Conservation (phyloP, 2,888 invertebrate genomes). For the Drosophila hamatofila region DNA sequence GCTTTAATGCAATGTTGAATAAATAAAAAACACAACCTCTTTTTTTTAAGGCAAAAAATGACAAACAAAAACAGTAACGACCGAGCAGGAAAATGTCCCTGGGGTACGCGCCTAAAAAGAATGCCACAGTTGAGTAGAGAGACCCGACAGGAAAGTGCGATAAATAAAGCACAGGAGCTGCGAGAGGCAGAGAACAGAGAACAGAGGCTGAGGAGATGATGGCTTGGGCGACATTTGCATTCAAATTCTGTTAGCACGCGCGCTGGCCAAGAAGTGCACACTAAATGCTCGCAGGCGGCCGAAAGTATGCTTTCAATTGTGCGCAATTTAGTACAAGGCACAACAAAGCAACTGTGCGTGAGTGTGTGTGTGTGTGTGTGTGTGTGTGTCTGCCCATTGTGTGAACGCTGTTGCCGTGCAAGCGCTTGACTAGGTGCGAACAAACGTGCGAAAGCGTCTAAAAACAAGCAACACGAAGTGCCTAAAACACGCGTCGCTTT, state of each 20-base stretch:
- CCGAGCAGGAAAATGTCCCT: slow-evolving; percentile 41
- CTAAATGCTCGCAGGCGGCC: slow-evolving; percentile 73
- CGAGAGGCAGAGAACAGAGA: not conserved
- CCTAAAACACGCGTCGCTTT: slow-evolving; percentile 27
- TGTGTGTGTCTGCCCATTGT: slow-evolving; percentile 41
- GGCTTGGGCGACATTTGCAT: slow-evolving; percentile 36
- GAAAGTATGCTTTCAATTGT: slow-evolving; percentile 81
- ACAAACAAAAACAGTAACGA: slow-evolving; percentile 30
- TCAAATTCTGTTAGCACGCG: slow-evolving; percentile 44
- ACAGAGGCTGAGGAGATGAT: too few species aligned
- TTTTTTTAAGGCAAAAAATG: slow-evolving; percentile 25
- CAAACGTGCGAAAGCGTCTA: slow-evolving; percentile 67
- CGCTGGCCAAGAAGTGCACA: slow-evolving; percentile 52
- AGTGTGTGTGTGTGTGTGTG: slow-evolving; percentile 21
- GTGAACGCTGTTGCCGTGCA: slow-evolving; percentile 15
- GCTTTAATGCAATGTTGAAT: slow-evolving; percentile 52
- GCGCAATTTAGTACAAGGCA: slow-evolving; percentile 74
- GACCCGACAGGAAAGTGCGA: slow-evolving; percentile 45
- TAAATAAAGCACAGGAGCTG: slow-evolving; percentile 47
- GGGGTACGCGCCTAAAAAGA: slow-evolving; percentile 48
- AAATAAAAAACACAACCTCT: slow-evolving; percentile 43
- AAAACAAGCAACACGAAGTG: slow-evolving; percentile 53
- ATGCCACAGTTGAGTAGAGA: slow-evolving; percentile 43
- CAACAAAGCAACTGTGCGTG: slow-evolving; percentile 45
- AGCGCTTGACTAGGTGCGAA: slow-evolving; percentile 70